Evolutionary conservation across 1,140 invertebrate species (phyloP), one percentile per base, ranked within the genome.

Genomic region (Uloborus diversus): DNA sequence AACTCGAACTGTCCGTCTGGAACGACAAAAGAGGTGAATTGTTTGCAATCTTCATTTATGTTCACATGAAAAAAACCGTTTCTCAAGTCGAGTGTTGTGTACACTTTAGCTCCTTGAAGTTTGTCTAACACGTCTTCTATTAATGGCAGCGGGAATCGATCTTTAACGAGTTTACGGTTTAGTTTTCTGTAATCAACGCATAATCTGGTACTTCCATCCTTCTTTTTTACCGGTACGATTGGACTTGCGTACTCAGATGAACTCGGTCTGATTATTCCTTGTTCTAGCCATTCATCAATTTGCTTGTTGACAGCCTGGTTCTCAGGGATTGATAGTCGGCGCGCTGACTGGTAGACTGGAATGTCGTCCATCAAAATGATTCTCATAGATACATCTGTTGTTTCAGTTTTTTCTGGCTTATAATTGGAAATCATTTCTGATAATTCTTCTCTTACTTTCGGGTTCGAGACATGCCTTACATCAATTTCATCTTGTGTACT

Each of bases 131-230:
- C 17, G 25, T 79, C 56, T 35, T 76, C 30, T 2, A 76, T 62
- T 32, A 73, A 61, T 59, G 56, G 56, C 13, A 73, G 35, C 2
- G 69, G 69, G 28, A 59, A 73, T 47, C 57, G 23, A 27, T 73
- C 69, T 3, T 69, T 69, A 13, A 69, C 27, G 0, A 53, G 4
- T 32, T 25, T 53, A 53, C 14, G 23, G 28, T 82, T 84, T 20
- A 81, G 25, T 65, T 53, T 61, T 23, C 79, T 68, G 33, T 81
- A 84, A 62, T 83, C 82, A 5, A 83, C 70, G 57, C 82, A 81
- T 13, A 83, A 33, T 27, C 79, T n/a, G 14, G 75, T 1, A 61
- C 25, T 47, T 2, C 73, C 49, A 37, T 80, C 75, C 53, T 83
- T 84, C 64, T 83, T 83, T n/a, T 62, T 49, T 27, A 81, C 78